These are phyloP conservation scores for Phocoena sinus DNA, from an alignment of 2,113 vertebrate genomes.

Conservation along the genomic window DNA sequence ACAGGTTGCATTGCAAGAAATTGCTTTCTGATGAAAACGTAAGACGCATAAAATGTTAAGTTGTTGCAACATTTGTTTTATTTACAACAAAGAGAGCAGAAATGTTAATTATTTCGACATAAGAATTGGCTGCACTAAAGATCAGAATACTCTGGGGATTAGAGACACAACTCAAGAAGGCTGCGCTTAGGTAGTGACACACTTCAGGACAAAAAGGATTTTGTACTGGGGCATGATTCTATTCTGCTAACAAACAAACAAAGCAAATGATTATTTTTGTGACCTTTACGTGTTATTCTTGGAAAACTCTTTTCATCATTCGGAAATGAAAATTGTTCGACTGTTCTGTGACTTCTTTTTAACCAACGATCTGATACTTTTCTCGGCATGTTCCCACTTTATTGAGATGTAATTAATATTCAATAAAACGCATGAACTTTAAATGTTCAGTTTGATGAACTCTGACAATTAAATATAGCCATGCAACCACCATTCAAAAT, in stretches of 20 bases:
- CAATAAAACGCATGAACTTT: background rate
- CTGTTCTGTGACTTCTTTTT: background rate
- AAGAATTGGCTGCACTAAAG: background rate
- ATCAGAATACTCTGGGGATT: constrained; percentile 25
- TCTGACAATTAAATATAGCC: background rate
- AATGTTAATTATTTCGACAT: constrained; percentile 27
- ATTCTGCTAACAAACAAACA: constrained; percentile 6
- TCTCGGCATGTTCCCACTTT: background rate
- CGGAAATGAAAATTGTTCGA: background rate
- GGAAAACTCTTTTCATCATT: background rate
- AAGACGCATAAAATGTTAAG: constrained; percentile 41
- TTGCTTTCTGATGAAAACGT: constrained; percentile 48
- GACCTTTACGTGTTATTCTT: background rate
- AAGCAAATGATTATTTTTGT: constrained; percentile 15
- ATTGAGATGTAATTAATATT: background rate
- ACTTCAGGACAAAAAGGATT: constrained; percentile 28
- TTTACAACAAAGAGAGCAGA: constrained; percentile 37
- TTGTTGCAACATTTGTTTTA: constrained; percentile 20
- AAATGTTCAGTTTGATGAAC: background rate
- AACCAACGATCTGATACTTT: background rate
- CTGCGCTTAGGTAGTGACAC: background rate
- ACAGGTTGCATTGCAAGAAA: background rate
- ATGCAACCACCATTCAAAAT: background rate
- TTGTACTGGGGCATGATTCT: background rate
- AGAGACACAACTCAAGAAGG: background rate